Evolutionary conservation across 2,113 vertebrate genomes (phyloP), one percentile per base, ranked within the genome.

Genomic region (Chunga burmeisteri): DNA sequence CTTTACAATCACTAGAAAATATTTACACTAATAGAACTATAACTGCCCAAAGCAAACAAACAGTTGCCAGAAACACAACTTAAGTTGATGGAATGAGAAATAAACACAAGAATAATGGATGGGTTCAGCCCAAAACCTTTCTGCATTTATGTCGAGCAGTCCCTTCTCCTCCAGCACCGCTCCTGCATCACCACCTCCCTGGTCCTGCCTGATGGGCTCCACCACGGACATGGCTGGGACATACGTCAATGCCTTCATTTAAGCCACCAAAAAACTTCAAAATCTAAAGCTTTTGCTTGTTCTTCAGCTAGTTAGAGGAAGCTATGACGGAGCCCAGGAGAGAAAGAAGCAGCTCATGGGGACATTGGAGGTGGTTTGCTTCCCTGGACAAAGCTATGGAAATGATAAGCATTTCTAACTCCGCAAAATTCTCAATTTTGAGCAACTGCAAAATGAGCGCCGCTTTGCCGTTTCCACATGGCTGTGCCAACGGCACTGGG

Each of bases 41-140:
- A 93, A 88, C 77, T 93, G 74, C 94, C 86, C 94, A 96, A 97
- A 97, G 94, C 73, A 97, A 97, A 96, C 86, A 97, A 97, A 90
- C 78, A 97, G 56, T 96, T 91, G 96, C 95, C 90, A 95, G 93
- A 94, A 90, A 79, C 70, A 81, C 90, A 97, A 92, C 84, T 95
- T 83, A 71, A 92, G 61, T 67, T 95, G 94, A 92, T 90, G 68
- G 93, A 92, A 97, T 38, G 4, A 86, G 94, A 96, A 97, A 96
- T 91, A 97, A 97, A 96, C 96, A 97, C 25, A 30, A 74, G 70
- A 83, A 82, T 88, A 95, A 89, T 6, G 52, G 52, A 94, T 88
- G 84, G 63, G 71, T 85, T 90, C 72, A 81, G 67, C 67, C 81
- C 74, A 47, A 92, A 91, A 62, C 56, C 40, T 79, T 38, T 0